A percentile compares a stretch with the other conserved stretches of the same genome.
These are phyloP conservation scores for Myiotriccus ornatus DNA, from an alignment of 2,797 vertebrate genomes.

Conservation along the genomic window DNA sequence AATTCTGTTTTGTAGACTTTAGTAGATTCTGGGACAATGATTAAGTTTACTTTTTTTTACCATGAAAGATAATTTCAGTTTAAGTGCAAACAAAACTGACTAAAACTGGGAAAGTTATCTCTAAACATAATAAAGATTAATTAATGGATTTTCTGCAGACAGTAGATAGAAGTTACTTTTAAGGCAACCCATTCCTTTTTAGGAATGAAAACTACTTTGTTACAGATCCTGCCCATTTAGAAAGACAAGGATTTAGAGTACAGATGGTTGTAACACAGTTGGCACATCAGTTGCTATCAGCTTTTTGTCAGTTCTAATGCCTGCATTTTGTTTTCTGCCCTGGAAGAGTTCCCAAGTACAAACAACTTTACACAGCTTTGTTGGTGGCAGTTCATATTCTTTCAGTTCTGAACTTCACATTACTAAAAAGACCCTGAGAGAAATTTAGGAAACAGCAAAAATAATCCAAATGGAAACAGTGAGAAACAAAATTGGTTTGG, in stretches of 20 bases:
- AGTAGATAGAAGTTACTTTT: not conserved
- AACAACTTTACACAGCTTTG: not conserved
- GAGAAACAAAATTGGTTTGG: not conserved
- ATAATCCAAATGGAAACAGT: not conserved
- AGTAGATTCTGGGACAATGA: not conserved
- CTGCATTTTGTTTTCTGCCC: constrained; percentile 13
- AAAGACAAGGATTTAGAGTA: not conserved
- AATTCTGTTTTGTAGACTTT: not conserved
- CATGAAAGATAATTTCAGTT: not conserved
- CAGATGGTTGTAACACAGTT: not conserved
- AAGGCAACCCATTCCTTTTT: not conserved
- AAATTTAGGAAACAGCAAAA: constrained; percentile 4
- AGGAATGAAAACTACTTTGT: not conserved
- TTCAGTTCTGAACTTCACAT: constrained; percentile 31
- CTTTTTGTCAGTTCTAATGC: not conserved
- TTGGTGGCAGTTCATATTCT: not conserved
- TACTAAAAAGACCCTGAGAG: not conserved
- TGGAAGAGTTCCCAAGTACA: constrained; percentile 8
- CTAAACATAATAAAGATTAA: not conserved
- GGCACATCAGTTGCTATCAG: not conserved
- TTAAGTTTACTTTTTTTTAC: not conserved
- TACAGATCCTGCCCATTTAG: not conserved
- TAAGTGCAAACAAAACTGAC: not conserved
- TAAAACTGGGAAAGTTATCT: not conserved
- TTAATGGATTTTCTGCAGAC: not conserved